Base-by-base conservation (phyloP, 2,888 invertebrate species). In the Perizoma flavofasciatum region DNA sequence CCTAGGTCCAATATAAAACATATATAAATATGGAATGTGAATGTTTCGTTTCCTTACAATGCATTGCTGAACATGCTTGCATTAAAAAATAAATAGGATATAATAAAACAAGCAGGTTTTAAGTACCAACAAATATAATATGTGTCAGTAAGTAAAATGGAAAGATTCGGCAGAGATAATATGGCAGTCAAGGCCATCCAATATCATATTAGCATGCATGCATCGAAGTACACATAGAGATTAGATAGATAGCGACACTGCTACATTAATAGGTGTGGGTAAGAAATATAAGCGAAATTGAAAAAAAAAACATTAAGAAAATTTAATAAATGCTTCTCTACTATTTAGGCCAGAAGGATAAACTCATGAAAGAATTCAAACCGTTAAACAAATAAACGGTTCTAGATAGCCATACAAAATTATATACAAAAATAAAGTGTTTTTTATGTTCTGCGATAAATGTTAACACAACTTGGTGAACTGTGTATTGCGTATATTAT, bases 181-280 rank as follows among this genome's bases (percentile, higher is more conserved):
- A 68, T 59, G 67, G 55, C 75, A 81, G 80, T 83, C 88, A 88
- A 89, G 88, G 89, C 74, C 85, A 73, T 49, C 46, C 71, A 72
- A 73, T 82, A 83, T 80, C 78, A 78, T 73, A 55, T 54, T 47
- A 60, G 41, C 44, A 70, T 78, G 77, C 44, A 70, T 78, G 77
- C 78, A 79, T 74, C 74, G 75, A 73, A 77, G 74, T 77, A 77
- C 79, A 79, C 69, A 69, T 37, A 67, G 56, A 78, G 89, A 90
- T 90, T 86, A 89, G 88, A 86, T 85, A 83, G 63, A 77, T 70
- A 75, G 66, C 65, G 70, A 74, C 73, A 81, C 70, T 68, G 57
- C 62, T 58, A 61, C 69, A 65, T 57, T 66, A 35, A 49, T 33
- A 54, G 39, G 40, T 53, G 34, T 10, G n/a, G 33, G 37, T 22